phyloP scores from a whole-genome alignment of 2,888 invertebrate genomes.

The Imbricaverruca yamaguchii region DNA sequence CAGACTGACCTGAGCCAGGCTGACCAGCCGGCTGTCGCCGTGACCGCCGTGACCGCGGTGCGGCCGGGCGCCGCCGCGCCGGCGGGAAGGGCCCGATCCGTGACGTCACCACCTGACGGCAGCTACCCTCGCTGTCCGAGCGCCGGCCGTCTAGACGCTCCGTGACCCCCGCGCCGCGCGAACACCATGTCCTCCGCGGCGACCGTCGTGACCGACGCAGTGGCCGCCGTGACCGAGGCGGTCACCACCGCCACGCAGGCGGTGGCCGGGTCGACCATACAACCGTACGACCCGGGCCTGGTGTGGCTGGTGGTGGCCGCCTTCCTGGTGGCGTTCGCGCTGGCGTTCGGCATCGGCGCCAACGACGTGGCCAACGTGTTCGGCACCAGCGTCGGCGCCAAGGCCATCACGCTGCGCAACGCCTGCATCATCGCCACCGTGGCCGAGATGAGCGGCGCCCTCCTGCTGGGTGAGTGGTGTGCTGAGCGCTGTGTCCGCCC shows the following conservation, averaged over 20 bases:
- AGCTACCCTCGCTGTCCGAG: background rate
- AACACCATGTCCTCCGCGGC: background rate
- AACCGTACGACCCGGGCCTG: slow-evolving; percentile 13
- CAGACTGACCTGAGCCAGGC: too few relatives aligned
- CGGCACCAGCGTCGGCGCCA: slow-evolving; percentile 53
- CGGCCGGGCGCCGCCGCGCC: too few relatives aligned
- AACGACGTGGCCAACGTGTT: slow-evolving; percentile 56
- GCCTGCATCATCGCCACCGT: slow-evolving; percentile 54
- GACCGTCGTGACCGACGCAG: background rate
- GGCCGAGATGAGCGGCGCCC: slow-evolving; percentile 52
- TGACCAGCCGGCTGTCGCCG: too few relatives aligned
- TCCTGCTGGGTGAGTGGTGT: slow-evolving; percentile 46
- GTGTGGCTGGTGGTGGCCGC: slow-evolving; percentile 48
- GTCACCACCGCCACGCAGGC: background rate
- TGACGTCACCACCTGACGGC: background rate
- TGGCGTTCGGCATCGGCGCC: slow-evolving; percentile 54
- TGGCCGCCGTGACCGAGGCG: slow-evolving; percentile 9
- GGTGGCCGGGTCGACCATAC: slow-evolving; percentile 5
- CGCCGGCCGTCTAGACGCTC: background rate
- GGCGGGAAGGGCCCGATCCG: too few relatives aligned
- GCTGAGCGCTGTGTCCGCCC: background rate
- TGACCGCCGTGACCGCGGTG: too few relatives aligned
- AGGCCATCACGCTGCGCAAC: slow-evolving; percentile 49
- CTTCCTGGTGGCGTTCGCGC: slow-evolving; percentile 50
- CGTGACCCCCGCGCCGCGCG: background rate